Percentiles rank a stretch among this genome's conserved stretches.
Conservation (phyloP, 2,113 vertebrate species). For the Peucedramus taeniatus region DNA sequence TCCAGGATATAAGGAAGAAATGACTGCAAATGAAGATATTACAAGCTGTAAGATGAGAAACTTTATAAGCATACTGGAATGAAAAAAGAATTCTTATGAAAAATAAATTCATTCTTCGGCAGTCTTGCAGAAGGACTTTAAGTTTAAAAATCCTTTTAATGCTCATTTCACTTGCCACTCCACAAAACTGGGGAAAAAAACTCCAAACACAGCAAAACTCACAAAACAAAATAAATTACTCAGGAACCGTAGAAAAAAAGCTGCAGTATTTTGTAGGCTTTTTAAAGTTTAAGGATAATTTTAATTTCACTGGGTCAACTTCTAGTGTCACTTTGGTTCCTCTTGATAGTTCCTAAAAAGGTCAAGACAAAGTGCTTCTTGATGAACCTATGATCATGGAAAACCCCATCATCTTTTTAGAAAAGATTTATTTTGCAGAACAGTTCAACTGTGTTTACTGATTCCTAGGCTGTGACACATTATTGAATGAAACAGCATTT, state of each 20-base stretch:
- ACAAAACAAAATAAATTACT: background rate
- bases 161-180: background rate
- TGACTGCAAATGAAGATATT: background rate
- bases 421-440: background rate
- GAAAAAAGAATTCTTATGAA: background rate
- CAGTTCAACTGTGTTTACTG: background rate
- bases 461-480: background rate
- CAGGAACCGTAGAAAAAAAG: background rate
- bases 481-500: background rate
- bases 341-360: background rate
- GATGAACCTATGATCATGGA: background rate
- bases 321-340: background rate
- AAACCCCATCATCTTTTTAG: background rate
- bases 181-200: background rate
- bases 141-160: background rate
- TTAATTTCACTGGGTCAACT: background rate
- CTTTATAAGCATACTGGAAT: background rate
- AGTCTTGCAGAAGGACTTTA: background rate
- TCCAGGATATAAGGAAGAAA: background rate
- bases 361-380: background rate
- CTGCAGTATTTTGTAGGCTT: background rate
- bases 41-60: background rate
- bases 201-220: background rate
- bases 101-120: background rate
- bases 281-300: background rate